phyloP scores from a whole-genome alignment of 2,888 invertebrate genomes.

The Apamea anceps region DNA sequence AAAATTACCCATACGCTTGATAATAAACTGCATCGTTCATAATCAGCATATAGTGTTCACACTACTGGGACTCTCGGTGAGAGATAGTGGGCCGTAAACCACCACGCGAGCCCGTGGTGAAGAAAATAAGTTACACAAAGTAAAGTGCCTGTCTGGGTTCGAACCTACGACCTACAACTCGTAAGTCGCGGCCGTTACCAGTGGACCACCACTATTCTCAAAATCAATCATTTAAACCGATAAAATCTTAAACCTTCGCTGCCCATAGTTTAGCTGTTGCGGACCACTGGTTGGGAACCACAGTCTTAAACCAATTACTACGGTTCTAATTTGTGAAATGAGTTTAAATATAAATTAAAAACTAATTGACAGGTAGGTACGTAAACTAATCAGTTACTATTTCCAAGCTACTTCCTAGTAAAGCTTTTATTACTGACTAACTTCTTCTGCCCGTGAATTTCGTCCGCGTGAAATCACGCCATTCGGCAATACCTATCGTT shows the following conservation, averaged over 20 bases:
- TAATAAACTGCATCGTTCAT: not conserved
- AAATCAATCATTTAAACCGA: not conserved
- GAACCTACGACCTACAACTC: too few species aligned
- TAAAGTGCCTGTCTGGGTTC: not conserved
- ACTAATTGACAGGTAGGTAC: slow-evolving; percentile 17
- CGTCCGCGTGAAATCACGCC: not conserved
- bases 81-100: too few species aligned
- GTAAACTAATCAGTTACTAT: slow-evolving; percentile 8
- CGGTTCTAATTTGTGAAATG: slow-evolving; percentile 25
- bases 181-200: too few species aligned
- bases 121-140: not conserved
- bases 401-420: not conserved
- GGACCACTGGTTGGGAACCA: not conserved
- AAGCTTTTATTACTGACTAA: not conserved
- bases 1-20: not conserved
- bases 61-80: too few species aligned
- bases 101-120: not conserved
- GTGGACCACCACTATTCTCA: not conserved
- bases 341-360: slow-evolving; percentile 33
- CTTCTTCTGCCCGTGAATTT: too few species aligned
- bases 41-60: too few species aligned
- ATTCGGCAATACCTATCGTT: not conserved
- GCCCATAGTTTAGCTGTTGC: not conserved
- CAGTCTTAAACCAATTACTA: slow-evolving; percentile 23
- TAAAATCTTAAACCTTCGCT: not conserved